These are phyloP conservation scores for Archilochus colubris DNA, from an alignment of 2,113 vertebrate species.

Conservation along the genomic window DNA sequence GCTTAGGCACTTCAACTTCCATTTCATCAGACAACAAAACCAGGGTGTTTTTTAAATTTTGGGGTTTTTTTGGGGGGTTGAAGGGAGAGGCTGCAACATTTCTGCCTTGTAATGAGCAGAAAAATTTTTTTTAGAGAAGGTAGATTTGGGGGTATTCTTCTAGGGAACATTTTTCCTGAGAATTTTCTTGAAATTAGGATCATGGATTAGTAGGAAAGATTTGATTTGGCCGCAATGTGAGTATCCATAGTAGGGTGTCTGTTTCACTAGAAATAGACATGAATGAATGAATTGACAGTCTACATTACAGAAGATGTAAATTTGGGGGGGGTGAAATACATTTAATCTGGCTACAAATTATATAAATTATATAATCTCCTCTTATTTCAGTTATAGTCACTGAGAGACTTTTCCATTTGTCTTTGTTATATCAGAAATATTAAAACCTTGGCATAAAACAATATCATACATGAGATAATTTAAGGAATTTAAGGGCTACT, in stretches of 20 bases:
- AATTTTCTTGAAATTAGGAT: not conserved
- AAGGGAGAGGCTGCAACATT: not conserved
- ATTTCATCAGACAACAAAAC: not conserved
- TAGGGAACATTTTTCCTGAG: not conserved
- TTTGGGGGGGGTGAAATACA: not conserved
- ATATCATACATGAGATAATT: not conserved
- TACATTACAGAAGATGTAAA: not conserved
- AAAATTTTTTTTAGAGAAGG: not conserved
- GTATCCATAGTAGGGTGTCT: not conserved
- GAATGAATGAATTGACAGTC: not conserved
- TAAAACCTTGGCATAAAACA: not conserved
- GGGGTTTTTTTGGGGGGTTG: too few species aligned
- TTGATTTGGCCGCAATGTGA: not conserved
- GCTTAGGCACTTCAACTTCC: not conserved
- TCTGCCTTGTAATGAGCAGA: not conserved
- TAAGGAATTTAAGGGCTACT: not conserved
- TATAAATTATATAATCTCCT: not conserved
- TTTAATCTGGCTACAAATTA: not conserved
- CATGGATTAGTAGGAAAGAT: not conserved
- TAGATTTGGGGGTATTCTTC: not conserved
- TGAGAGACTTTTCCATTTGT: not conserved
- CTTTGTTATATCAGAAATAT: constrained; percentile 9
- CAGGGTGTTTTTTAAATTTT: fast-evolving
- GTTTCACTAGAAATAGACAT: not conserved
- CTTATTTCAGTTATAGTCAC: constrained; percentile 34